These are phyloP conservation scores for Hoplodrina blanda DNA, from an alignment of 2,888 invertebrate genomes.

Conservation along the genomic window DNA sequence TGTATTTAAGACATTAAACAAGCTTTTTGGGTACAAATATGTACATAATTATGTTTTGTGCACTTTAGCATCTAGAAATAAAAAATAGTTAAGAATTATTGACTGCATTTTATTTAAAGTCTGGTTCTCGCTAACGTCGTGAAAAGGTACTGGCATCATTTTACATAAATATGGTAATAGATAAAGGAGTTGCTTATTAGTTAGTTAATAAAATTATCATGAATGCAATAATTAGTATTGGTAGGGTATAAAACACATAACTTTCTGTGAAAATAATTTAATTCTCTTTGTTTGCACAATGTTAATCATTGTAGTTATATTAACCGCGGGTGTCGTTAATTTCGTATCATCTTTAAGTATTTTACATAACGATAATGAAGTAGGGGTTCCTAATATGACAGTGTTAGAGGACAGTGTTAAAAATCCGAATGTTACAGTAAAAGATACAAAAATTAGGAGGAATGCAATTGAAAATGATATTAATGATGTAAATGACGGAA, in stretches of 20 bases:
- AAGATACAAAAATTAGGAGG: constrained; percentile 25
- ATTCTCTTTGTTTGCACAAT: constrained; percentile 32
- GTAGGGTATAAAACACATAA: constrained; percentile 42
- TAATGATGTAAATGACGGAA: constrained; percentile 6
- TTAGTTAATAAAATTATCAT: constrained; percentile 51
- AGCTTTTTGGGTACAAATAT: constrained; percentile 44
- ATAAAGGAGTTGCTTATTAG: constrained; percentile 31
- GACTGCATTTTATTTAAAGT: constrained; percentile 38
- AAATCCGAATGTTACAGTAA: constrained; percentile 14
- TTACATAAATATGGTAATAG: constrained; percentile 39
- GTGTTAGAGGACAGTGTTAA: constrained; percentile 28
- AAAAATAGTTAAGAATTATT: constrained; percentile 46
- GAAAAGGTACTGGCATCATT: constrained; percentile 1
- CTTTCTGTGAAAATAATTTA: constrained; percentile 8
- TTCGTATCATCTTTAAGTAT: constrained; percentile 29
- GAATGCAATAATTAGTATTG: constrained; percentile 26
- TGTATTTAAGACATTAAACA: constrained; percentile 36
- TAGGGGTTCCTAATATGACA: constrained; percentile 9
- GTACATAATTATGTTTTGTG: constrained; percentile 44
- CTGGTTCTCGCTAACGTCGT: not conserved
- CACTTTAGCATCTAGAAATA: constrained; percentile 52
- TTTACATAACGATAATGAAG: constrained; percentile 12
- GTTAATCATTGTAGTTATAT: constrained; percentile 34
- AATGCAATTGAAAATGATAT: constrained; percentile 11
- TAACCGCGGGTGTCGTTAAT: constrained; percentile 18